Conservation (phyloP, 2,888 invertebrate species). For the Pollenia griseotomentosa region DNA sequence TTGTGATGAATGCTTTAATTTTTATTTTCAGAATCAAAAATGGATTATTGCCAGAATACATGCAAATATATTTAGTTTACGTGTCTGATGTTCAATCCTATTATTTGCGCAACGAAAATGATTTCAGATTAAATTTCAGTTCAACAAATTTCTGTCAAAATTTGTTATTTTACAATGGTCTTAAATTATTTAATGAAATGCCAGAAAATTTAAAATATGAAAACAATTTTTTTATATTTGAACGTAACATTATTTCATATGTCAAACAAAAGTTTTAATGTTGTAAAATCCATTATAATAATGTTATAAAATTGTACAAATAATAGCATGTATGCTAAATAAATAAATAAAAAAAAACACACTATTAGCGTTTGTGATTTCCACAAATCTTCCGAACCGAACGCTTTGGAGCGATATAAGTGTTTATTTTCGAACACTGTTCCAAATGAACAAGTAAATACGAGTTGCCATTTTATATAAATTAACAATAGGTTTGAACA, state of each 20-base stretch:
- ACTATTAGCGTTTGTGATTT: no score
- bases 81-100: slow-evolving; percentile 1
- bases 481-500: no score
- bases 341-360: no score
- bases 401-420: no score
- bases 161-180: slow-evolving; percentile 12
- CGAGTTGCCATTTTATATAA: no score
- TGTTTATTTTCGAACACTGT: no score
- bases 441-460: no score
- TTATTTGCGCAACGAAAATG: background rate
- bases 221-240: slow-evolving; percentile 22
- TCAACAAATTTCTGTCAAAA: slow-evolving; percentile 8
- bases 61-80: slow-evolving; percentile 19
- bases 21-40: slow-evolving; percentile 23
- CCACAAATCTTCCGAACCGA: no score
- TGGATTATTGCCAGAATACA: slow-evolving; percentile 20
- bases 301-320: no score
- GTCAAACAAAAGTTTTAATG: background rate
- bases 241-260: no score
- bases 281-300: no score
- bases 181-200: slow-evolving; percentile 28
- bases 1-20: slow-evolving; percentile 24
- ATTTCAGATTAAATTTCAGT: slow-evolving; percentile 10
- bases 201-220: slow-evolving; percentile 4
- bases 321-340: no score